Conservation (phyloP, 2,888 invertebrate species). For the Cheilosia variabilis region DNA sequence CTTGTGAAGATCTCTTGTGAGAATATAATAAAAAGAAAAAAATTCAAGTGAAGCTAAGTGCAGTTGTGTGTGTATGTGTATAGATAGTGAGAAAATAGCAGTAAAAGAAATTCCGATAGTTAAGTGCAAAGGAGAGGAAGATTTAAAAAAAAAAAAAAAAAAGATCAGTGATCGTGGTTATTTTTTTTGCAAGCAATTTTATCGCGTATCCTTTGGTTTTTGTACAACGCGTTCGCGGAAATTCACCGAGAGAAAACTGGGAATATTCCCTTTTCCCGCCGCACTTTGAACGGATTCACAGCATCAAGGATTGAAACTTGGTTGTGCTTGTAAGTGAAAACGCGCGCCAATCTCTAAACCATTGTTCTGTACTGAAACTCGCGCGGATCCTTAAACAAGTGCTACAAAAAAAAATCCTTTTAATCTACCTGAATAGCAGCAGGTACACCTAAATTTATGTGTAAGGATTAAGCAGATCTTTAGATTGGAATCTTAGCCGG, state of each 20-base stretch:
- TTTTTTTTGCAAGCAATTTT: conserved; percentile 3
- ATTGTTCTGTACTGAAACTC: background rate
- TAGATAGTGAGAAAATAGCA: conserved; percentile 58
- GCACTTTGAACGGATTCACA: background rate
- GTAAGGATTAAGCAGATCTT: conserved; percentile 19
- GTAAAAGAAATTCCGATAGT: conserved; percentile 59
- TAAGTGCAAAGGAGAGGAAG: background rate
- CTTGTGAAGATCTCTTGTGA: conserved; percentile 62
- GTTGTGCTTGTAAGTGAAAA: background rate
- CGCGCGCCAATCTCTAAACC: background rate
- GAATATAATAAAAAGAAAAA: conserved; percentile 33
- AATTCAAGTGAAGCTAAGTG: conserved; percentile 24
- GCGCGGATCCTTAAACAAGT: conserved; percentile 11
- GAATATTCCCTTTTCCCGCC: background rate
- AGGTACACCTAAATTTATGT: conserved; percentile 22
- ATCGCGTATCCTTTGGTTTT: conserved; percentile 32
- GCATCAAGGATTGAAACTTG: background rate
- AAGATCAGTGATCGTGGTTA: conserved; percentile 39
- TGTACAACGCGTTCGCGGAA: conserved; percentile 19
- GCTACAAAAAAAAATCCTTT: too few species aligned
- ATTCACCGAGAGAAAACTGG: background rate
- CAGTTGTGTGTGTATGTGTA: conserved; percentile 16
- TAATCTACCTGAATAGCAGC: background rate
- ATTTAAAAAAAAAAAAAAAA: conserved; percentile 1
- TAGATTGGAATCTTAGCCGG: conserved; percentile 18